Conservation (phyloP, 2,797 vertebrate genomes). For the Xenops minutus region DNA sequence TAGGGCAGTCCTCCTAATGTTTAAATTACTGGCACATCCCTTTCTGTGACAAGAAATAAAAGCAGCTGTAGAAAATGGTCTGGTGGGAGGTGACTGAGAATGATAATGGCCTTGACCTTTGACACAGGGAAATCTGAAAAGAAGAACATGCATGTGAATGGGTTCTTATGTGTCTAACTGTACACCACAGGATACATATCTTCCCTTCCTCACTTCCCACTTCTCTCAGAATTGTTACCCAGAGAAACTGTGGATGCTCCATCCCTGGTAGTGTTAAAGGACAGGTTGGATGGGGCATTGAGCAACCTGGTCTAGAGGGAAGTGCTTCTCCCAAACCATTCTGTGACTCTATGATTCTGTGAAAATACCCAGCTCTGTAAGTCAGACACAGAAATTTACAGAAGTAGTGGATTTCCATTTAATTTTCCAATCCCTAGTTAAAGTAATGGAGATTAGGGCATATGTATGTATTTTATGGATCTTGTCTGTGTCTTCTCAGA, state of each 20-base stretch:
- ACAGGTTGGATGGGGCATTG: background rate
- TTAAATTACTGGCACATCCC: background rate
- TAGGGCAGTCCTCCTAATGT: background rate
- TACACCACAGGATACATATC: background rate
- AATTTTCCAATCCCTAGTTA: background rate
- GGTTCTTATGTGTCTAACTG: background rate
- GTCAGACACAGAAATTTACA: background rate
- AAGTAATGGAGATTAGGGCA: background rate
- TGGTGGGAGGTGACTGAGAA: background rate
- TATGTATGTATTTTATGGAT: background rate
- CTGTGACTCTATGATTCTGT: background rate
- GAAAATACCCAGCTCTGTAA: background rate
- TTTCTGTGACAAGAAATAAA: background rate
- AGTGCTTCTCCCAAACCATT: background rate
- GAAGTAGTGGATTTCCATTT: background rate
- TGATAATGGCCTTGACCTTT: background rate
- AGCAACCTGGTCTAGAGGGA: background rate
- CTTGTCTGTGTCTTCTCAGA: background rate
- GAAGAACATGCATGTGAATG: background rate
- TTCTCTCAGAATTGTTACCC: background rate
- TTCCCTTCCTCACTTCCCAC: accelerated
- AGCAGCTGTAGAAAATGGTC: background rate
- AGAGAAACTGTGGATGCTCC: background rate
- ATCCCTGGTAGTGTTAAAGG: background rate
- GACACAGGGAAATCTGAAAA: background rate